These are phyloP conservation scores for Drosophila nigromelanica DNA, from an alignment of 1,140 invertebrate species.

Conservation along the genomic window DNA sequence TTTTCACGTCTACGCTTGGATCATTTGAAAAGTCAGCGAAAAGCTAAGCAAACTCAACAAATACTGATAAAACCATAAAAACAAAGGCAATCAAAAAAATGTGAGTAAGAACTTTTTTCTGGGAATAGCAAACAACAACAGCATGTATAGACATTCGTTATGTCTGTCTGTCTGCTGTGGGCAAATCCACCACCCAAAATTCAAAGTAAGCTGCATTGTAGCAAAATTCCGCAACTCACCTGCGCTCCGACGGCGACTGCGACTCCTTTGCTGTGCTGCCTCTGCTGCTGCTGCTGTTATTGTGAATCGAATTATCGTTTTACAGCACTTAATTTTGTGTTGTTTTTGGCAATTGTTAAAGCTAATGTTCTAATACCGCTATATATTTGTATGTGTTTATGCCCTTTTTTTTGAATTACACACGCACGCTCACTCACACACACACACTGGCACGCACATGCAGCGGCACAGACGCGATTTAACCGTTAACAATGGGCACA, in stretches of 20 bases:
- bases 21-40: conserved; percentile 19
- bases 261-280: background rate
- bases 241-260: conserved; percentile 30
- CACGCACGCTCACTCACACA: conserved; percentile 36
- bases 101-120: conserved; percentile 15
- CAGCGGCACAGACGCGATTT: conserved; percentile 56
- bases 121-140: conserved; percentile 16
- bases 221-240: conserved; percentile 53
- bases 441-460: conserved; percentile 64
- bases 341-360: conserved; percentile 38
- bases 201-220: conserved; percentile 43
- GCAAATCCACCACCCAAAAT: conserved; percentile 44
- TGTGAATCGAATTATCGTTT: conserved; percentile 49
- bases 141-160: conserved; percentile 43
- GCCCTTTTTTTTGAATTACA: conserved; percentile 45
- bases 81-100: background rate
- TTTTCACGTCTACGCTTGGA: conserved; percentile 7
- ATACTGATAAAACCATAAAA: conserved; percentile 20
- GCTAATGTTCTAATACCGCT: conserved; percentile 33
- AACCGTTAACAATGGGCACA: conserved; percentile 55
- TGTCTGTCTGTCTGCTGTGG: conserved; percentile 15
- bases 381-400: conserved; percentile 29
- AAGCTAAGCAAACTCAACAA: conserved; percentile 12
- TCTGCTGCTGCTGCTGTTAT: conserved; percentile 8
- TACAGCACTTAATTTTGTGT: conserved; percentile 32